These are phyloP conservation scores for Esperia sulphurella DNA, from an alignment of 2,888 invertebrate species.

Conservation along the genomic window DNA sequence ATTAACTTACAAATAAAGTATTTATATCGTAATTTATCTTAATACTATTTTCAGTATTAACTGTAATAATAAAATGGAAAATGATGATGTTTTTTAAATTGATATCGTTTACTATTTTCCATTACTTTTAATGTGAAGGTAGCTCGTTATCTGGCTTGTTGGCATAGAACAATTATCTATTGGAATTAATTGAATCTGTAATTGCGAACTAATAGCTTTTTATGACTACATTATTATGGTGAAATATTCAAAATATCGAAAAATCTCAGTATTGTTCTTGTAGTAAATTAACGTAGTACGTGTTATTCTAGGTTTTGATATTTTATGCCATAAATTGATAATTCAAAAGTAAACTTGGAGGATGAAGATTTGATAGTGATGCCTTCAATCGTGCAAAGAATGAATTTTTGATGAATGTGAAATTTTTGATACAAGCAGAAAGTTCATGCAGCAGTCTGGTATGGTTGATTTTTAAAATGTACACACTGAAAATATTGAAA, in stretches of 20 bases:
- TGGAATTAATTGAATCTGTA: not conserved
- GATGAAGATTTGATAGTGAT: not conserved
- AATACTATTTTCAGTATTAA: too few species aligned
- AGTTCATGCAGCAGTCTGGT: not conserved
- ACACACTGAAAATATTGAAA: not conserved
- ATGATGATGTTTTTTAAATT: not conserved
- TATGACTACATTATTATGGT: not conserved
- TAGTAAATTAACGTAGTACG: too few species aligned
- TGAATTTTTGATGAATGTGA: not conserved
- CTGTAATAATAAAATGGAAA: not conserved
- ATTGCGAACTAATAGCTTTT: not conserved
- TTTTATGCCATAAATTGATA: not conserved
- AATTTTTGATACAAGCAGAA: not conserved
- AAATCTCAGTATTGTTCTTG: not conserved
- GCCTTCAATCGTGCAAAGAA: not conserved
- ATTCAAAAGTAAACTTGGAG: not conserved
- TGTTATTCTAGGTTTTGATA: slow-evolving; percentile 7
- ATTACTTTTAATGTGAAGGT: not conserved
- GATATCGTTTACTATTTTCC: too few species aligned
- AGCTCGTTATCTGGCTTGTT: not conserved
- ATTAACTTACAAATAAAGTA: too few species aligned
- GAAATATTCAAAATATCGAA: not conserved
- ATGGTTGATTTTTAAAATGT: not conserved
- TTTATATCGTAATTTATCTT: too few species aligned
- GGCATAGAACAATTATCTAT: not conserved